Percentiles rank a stretch among this genome's conserved stretches.
Evolutionary conservation across 2,888 invertebrate genomes (phyloP).

Genomic region (Metellina segmentata): DNA sequence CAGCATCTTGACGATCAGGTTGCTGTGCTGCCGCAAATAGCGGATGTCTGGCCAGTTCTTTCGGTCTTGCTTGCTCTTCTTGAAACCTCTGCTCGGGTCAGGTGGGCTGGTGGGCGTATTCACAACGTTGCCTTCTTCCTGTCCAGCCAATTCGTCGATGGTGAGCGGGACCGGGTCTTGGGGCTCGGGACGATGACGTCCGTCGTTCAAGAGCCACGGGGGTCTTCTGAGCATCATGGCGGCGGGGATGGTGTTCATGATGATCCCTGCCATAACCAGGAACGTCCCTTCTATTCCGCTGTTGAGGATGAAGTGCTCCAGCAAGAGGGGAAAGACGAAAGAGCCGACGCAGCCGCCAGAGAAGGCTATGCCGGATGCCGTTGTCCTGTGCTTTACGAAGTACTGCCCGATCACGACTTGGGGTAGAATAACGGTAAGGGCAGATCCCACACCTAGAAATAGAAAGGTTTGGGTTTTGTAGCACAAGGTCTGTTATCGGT

Average conservation of each 20-base stretch:
- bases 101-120: neutral
- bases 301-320: slow-evolving; percentile 53
- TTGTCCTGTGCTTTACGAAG: slow-evolving; percentile 74
- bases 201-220: slow-evolving; percentile 27
- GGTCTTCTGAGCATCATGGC: slow-evolving; percentile 56
- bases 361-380: slow-evolving; percentile 77
- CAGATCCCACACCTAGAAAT: slow-evolving; percentile 50
- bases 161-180: neutral
- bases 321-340: slow-evolving; percentile 75
- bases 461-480: no score
- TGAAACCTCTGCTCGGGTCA: neutral
- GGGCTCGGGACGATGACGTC: neutral
- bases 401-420: slow-evolving; percentile 76
- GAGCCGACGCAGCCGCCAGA: slow-evolving; percentile 77
- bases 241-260: slow-evolving; percentile 70
- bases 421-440: slow-evolving; percentile 52
- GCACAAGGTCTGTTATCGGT: no score
- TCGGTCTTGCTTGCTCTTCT: neutral
- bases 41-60: neutral
- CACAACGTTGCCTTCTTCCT: neutral
- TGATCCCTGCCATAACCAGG: slow-evolving; percentile 71
- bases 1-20: neutral
- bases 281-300: slow-evolving; percentile 72
- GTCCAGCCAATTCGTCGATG: neutral
- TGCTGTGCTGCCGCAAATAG: neutral